Evolutionary conservation across 2,888 invertebrate species (phyloP).

Genomic region (Gymnosoma rotundatum): DNA sequence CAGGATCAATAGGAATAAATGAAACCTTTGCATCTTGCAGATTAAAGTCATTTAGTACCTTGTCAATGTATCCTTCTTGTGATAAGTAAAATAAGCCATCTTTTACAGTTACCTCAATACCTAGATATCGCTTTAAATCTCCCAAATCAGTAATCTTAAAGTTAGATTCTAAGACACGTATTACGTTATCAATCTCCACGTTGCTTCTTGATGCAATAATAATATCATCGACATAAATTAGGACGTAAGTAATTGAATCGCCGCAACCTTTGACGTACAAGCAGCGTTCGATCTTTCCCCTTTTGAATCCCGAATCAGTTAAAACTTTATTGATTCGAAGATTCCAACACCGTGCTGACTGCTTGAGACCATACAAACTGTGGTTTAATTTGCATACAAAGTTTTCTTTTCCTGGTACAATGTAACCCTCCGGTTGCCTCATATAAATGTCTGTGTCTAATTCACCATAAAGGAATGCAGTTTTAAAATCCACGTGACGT

Average conservation of each 20-base stretch:
- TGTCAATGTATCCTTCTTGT: constrained; percentile 37
- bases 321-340: constrained; percentile 38
- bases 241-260: constrained; percentile 22
- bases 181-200: constrained; percentile 9
- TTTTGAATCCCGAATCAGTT: constrained; percentile 50
- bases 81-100: constrained; percentile 30
- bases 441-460: constrained; percentile 32
- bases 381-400: constrained; percentile 13
- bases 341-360: constrained; percentile 41
- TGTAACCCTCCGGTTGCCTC: constrained; percentile 27
- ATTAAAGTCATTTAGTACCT: constrained; percentile 32
- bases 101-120: constrained; percentile 23
- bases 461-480: constrained; percentile 47
- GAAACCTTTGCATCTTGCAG: constrained; percentile 46
- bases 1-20: constrained; percentile 47
- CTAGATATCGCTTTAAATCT: constrained; percentile 45
- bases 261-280: constrained; percentile 8
- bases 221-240: constrained; percentile 51
- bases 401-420: constrained; percentile 17
- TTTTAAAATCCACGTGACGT: constrained; percentile 40
- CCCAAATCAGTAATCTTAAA: constrained; percentile 39
- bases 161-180: constrained; percentile 5
- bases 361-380: constrained; percentile 45
- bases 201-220: constrained; percentile 19
- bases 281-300: constrained; percentile 36